Percentiles rank a stretch among this genome's conserved stretches.
phyloP scores from a whole-genome alignment of 2,888 invertebrate genomes.

The Drosophila incognita region DNA sequence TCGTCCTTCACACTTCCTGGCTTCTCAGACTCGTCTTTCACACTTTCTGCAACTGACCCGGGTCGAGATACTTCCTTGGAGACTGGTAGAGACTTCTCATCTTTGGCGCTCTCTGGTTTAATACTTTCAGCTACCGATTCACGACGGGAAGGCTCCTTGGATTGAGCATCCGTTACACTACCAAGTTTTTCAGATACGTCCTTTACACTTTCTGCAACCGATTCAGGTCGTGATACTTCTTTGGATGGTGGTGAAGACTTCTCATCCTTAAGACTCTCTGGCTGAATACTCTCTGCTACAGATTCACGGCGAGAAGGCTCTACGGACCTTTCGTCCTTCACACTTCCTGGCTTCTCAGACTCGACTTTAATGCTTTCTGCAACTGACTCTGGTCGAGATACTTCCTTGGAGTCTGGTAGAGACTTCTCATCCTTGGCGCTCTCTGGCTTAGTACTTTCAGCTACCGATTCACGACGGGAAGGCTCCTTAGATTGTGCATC shows the following conservation, averaged over 20 bases:
- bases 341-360: neutral
- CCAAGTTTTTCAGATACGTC: neutral
- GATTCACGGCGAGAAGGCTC: neutral
- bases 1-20: neutral
- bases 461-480: neutral
- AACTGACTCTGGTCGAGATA: fast-evolving
- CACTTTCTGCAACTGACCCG: constrained; percentile 32
- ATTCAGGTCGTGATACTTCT: neutral
- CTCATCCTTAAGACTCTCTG: neutral
- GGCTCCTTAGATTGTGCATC: neutral
- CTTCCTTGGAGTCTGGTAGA: fast-evolving
- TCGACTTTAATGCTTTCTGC: neutral
- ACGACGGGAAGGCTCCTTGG: neutral
- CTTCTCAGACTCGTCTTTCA: constrained; percentile 28
- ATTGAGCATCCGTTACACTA: neutral
- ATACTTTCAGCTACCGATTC: neutral
- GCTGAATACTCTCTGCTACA: neutral
- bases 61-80: constrained; percentile 21
- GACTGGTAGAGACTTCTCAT: neutral
- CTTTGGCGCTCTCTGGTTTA: neutral
- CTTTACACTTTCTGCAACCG: fast-evolving
- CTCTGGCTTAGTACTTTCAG: fast-evolving
- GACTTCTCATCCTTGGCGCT: neutral
- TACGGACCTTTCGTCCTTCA: neutral
- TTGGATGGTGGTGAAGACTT: neutral